Conservation (phyloP, 23 tunicate species). For the Pegea sp. region DNA sequence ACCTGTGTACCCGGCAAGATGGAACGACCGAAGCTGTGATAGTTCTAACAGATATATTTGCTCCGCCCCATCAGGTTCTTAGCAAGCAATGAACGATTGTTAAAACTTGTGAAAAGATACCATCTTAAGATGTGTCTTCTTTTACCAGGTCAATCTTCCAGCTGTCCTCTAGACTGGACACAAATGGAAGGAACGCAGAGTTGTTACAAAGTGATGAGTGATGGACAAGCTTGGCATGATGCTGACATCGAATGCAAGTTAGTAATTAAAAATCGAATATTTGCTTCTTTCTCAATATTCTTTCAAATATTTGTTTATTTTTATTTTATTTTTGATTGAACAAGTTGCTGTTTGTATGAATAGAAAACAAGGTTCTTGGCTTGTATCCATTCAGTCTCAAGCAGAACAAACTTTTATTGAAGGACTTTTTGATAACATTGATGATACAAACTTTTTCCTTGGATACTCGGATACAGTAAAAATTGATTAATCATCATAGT, state of each 20-base stretch:
- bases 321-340: neutral
- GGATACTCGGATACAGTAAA: slow-evolving; percentile 72
- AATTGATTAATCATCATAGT: neutral
- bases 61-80: slow-evolving; percentile 6
- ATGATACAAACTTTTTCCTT: slow-evolving; percentile 8
- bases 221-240: slow-evolving; percentile 28
- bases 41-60: slow-evolving; percentile 40
- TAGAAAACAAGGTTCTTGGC: slow-evolving; percentile 23
- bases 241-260: slow-evolving; percentile 48
- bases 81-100: no score
- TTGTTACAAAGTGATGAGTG: slow-evolving; percentile 36
- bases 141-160: slow-evolving; percentile 3
- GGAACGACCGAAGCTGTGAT: slow-evolving; percentile 89
- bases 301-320: no score
- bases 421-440: slow-evolving; percentile 4
- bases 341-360: slow-evolving; percentile 1
- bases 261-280: no score
- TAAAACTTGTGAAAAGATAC: no score
- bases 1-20: slow-evolving; percentile 53
- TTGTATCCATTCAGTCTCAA: slow-evolving; percentile 23
- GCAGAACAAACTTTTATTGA: slow-evolving; percentile 27
- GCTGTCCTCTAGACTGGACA: slow-evolving; percentile 54
- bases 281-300: no score
- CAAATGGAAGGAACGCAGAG: slow-evolving; percentile 6
- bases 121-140: no score